Evolutionary conservation across 2,113 vertebrate genomes (phyloP).

Genomic region (Sinocyclocheilus anshuiensis): DNA sequence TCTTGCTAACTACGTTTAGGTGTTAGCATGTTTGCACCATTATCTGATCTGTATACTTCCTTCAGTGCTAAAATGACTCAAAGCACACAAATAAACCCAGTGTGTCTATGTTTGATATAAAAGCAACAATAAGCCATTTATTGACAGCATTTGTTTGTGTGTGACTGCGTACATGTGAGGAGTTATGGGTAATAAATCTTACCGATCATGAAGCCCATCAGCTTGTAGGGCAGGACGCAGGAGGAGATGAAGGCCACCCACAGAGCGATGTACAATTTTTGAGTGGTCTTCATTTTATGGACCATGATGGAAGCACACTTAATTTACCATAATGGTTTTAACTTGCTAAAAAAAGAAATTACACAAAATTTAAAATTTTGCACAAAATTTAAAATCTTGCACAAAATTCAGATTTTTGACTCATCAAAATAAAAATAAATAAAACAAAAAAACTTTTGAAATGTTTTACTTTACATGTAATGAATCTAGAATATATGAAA

Average conservation of each 20-base stretch:
- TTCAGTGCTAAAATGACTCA: background rate
- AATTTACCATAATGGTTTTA: background rate
- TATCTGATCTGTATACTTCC: background rate
- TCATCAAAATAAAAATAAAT: no score
- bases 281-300: constrained; percentile 78
- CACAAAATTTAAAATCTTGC: no score
- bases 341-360: background rate
- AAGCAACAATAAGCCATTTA: no score
- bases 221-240: constrained; percentile 92
- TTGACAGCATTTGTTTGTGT: constrained; percentile 1
- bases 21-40: background rate
- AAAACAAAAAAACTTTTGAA: no score
- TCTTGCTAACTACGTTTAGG: background rate
- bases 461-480: no score
- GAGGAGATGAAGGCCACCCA: constrained; percentile 95
- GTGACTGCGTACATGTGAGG: background rate
- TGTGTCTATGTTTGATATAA: background rate
- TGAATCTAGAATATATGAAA: no score
- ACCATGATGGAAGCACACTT: background rate
- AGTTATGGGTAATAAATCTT: constrained; percentile 57
- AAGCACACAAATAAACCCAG: background rate
- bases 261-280: constrained; percentile 90
- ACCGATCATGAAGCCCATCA: constrained; percentile 91
- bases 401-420: background rate
- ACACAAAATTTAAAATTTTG: background rate